Evolutionary conservation across 53 echinoderm and acorn worm genomes (phyloP).

Genomic region (Astropecten irregularis): DNA sequence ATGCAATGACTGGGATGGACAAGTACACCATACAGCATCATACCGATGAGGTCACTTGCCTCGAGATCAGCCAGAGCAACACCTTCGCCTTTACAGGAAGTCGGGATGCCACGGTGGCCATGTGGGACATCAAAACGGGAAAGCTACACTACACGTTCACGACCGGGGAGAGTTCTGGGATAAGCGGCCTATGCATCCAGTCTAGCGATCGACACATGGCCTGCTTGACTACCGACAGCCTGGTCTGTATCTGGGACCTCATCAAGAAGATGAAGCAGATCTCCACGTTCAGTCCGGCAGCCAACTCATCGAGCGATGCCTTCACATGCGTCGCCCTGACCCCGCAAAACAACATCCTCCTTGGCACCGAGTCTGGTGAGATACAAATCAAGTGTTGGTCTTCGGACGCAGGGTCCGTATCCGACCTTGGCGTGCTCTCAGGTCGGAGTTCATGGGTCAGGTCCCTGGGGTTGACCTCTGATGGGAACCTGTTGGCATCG

Average conservation of each 20-base stretch:
- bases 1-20: conserved; percentile 29
- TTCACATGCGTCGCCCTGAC: conserved; percentile 32
- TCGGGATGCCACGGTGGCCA: conserved; percentile 29
- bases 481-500: conserved; percentile 47
- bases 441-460: conserved; percentile 41
- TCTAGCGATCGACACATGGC: conserved; percentile 26
- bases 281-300: background rate
- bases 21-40: conserved; percentile 17
- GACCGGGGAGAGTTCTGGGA: background rate
- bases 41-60: conserved; percentile 26
- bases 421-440: background rate
- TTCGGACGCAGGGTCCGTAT: background rate
- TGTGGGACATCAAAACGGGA: conserved; percentile 60
- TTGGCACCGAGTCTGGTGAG: conserved; percentile 16
- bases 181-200: conserved; percentile 6
- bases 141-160: conserved; percentile 35
- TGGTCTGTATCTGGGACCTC: conserved; percentile 29
- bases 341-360: background rate
- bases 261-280: conserved; percentile 9
- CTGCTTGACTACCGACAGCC: background rate
- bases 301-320: background rate
- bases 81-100: conserved; percentile 38
- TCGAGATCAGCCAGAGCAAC: conserved; percentile 32
- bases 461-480: conserved; percentile 22
- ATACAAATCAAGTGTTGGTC: conserved; percentile 9